These are phyloP conservation scores for Gnatocerus cornutus DNA, from an alignment of 2,888 invertebrate species.

Conservation along the genomic window DNA sequence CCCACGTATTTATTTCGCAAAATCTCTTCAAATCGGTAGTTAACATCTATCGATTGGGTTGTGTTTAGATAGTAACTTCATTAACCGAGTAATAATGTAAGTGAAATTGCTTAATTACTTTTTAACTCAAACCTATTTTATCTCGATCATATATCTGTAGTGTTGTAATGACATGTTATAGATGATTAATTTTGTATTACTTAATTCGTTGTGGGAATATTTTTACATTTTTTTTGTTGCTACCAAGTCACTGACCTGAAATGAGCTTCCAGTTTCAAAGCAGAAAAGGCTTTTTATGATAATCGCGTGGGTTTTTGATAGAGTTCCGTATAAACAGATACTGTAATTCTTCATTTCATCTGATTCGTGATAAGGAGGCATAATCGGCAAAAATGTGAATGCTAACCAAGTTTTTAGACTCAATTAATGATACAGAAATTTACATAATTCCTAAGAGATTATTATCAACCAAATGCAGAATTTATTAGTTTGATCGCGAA, in stretches of 20 bases:
- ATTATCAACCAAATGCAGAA: neutral
- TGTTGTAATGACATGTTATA: neutral
- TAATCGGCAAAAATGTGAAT: neutral
- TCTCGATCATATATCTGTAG: neutral
- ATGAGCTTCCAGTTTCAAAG: slow-evolving; percentile 26
- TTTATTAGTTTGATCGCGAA: no score
- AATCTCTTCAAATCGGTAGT: slow-evolving; percentile 2
- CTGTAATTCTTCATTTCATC: neutral
- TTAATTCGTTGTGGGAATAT: slow-evolving; percentile 9
- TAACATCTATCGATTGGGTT: neutral
- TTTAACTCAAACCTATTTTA: neutral
- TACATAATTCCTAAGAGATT: neutral
- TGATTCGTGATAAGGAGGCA: neutral
- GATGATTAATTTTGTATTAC: neutral
- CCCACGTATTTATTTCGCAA: slow-evolving; percentile 19
- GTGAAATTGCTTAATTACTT: neutral
- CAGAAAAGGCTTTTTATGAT: slow-evolving; percentile 33
- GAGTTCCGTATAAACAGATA: neutral
- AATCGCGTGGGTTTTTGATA: neutral
- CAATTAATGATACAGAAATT: neutral
- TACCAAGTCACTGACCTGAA: slow-evolving; percentile 30
- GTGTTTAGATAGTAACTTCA: neutral
- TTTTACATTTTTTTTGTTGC: slow-evolving; percentile 15
- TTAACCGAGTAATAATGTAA: neutral
- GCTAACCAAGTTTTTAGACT: neutral